A percentile compares a stretch with the other conserved stretches of the same genome.
These are phyloP conservation scores for Balearica regulorum DNA, from an alignment of 2,797 vertebrate genomes.

Conservation along the genomic window DNA sequence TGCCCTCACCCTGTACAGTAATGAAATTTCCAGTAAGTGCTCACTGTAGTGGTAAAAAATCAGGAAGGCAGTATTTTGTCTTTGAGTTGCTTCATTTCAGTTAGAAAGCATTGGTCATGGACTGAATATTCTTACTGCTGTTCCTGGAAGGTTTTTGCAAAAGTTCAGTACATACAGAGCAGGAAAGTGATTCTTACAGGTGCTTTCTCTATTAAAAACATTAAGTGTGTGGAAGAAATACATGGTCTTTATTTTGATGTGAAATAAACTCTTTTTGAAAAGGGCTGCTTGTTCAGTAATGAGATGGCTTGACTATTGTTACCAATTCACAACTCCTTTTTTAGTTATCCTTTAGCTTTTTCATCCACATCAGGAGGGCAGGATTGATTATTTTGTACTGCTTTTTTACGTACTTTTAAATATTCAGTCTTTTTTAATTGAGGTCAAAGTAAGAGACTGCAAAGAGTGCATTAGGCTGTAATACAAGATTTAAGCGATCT, in stretches of 20 bases:
- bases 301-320: background rate
- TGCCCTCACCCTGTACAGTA: background rate
- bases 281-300: background rate
- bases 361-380: background rate
- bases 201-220: background rate
- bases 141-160: background rate
- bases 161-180: background rate
- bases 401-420: background rate
- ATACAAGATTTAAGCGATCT: background rate
- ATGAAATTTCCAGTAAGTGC: slow-evolving; percentile 2
- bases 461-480: background rate
- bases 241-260: background rate
- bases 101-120: background rate
- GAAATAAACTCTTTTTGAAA: background rate
- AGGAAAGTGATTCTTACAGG: background rate
- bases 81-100: background rate
- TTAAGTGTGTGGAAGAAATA: background rate
- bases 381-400: background rate
- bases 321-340: background rate
- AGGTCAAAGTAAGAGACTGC: background rate
- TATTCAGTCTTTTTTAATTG: background rate
- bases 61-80: background rate
- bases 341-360: background rate
- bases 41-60: background rate
- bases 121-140: background rate